Percentiles rank a stretch among this genome's conserved stretches.
These are phyloP conservation scores for Petaurus breviceps DNA, from an alignment of 2,113 vertebrate species.

Conservation along the genomic window DNA sequence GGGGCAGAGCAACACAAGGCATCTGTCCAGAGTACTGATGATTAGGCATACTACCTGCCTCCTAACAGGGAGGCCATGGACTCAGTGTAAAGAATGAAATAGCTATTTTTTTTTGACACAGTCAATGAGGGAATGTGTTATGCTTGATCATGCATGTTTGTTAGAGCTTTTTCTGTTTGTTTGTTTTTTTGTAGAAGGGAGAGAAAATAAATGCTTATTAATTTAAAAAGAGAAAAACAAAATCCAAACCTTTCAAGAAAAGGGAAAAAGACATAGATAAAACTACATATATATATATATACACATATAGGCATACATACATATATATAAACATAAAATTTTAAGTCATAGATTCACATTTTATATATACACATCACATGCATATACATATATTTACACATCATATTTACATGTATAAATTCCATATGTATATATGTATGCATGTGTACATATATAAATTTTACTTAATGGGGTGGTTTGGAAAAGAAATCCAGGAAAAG, in stretches of 20 bases:
- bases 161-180: not conserved
- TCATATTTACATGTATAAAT: not conserved
- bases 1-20: not conserved
- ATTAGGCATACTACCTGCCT: not conserved
- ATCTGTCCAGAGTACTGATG: not conserved
- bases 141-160: too few relatives aligned
- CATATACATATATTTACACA: not conserved
- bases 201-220: not conserved
- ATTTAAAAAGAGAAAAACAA: not conserved
- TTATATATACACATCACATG: not conserved
- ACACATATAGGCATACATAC: too few relatives aligned
- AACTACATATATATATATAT: not conserved
- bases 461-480: not conserved
- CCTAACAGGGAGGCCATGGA: not conserved
- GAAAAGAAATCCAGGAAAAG: not conserved
- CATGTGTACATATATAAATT: not conserved
- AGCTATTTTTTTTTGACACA: not conserved
- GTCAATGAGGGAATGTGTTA: too few relatives aligned
- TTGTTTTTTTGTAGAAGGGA: not conserved
- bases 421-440: not conserved
- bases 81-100: not conserved
- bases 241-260: not conserved
- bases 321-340: not conserved
- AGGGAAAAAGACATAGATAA: not conserved
- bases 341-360: not conserved